These are phyloP conservation scores for Iphiclides podalirius DNA, from an alignment of 2,888 invertebrate genomes.

Conservation along the genomic window DNA sequence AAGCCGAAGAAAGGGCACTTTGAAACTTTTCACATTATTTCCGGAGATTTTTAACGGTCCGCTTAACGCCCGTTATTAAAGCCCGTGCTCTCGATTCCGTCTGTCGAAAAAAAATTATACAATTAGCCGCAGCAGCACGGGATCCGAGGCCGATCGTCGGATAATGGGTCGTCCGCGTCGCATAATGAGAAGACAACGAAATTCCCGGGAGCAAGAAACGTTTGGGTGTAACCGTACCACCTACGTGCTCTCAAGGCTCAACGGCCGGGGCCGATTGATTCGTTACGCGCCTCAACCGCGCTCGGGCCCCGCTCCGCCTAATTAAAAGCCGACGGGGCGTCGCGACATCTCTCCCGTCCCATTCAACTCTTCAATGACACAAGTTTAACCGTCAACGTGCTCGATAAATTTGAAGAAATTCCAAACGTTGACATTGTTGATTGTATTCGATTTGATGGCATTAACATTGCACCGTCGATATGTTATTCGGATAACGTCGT, in stretches of 20 bases:
- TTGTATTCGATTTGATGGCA: neutral
- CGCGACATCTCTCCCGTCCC: constrained; percentile 53
- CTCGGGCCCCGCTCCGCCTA: constrained; percentile 64
- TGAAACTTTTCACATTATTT: constrained; percentile 17
- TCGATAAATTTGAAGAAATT: constrained; percentile 44
- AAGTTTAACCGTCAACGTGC: constrained; percentile 55
- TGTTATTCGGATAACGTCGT: neutral
- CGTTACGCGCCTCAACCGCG: constrained; percentile 71
- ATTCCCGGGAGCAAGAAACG: constrained; percentile 61
- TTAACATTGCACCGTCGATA: neutral
- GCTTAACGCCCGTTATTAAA: constrained; percentile 19
- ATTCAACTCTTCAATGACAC: constrained; percentile 45
- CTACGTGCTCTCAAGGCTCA: constrained; percentile 63
- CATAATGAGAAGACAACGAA: constrained; percentile 69
- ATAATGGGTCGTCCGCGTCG: constrained; percentile 47
- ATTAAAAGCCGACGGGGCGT: constrained; percentile 73
- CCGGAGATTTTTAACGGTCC: constrained; percentile 17
- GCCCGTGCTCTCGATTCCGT: constrained; percentile 48
- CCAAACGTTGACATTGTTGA: neutral
- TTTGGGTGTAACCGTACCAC: constrained; percentile 65
- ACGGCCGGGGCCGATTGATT: constrained; percentile 68
- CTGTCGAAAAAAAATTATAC: constrained; percentile 63
- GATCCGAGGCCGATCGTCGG: constrained; percentile 54
- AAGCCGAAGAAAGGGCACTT: constrained; percentile 19
- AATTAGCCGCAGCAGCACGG: constrained; percentile 66